Evolutionary conservation across 1,140 invertebrate genomes (phyloP).

Genomic region (Pogonomyrmex barbatus): DNA sequence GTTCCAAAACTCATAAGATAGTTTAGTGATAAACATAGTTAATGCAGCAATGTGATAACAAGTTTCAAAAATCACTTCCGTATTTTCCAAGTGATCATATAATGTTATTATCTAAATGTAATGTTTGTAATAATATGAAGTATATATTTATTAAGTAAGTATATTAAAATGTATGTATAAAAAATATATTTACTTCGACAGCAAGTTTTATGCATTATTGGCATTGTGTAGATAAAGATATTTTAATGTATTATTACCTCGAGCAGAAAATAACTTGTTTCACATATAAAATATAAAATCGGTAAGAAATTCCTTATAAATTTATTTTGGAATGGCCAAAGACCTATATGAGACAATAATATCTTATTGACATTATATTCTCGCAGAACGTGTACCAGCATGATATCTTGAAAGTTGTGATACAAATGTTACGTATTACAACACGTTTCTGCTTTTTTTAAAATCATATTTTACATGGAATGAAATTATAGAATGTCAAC

Average conservation of each 20-base stretch:
- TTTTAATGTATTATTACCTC: background rate
- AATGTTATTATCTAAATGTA: background rate
- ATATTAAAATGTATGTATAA: background rate
- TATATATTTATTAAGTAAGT: too few species aligned
- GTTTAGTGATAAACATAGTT: background rate
- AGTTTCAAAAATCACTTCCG: constrained; percentile 15
- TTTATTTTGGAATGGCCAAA: constrained; percentile 25
- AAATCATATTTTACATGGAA: background rate
- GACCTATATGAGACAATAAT: constrained; percentile 9
- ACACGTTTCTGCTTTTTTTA: background rate
- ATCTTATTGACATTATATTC: constrained; percentile 24
- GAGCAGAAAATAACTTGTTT: background rate
- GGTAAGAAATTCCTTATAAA: background rate
- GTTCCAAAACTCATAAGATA: constrained; percentile 22
- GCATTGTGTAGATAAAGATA: background rate
- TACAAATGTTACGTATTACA: too few species aligned
- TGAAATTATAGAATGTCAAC: background rate
- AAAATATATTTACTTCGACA: background rate
- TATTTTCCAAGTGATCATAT: background rate
- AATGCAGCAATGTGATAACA: background rate
- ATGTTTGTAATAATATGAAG: background rate
- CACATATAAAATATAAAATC: background rate
- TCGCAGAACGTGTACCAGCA: constrained; percentile 5
- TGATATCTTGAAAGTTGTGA: background rate
- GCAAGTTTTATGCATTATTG: too few species aligned